Base-by-base conservation (phyloP, 2,113 vertebrate species). In the Phalacrocorax pelagicus region DNA sequence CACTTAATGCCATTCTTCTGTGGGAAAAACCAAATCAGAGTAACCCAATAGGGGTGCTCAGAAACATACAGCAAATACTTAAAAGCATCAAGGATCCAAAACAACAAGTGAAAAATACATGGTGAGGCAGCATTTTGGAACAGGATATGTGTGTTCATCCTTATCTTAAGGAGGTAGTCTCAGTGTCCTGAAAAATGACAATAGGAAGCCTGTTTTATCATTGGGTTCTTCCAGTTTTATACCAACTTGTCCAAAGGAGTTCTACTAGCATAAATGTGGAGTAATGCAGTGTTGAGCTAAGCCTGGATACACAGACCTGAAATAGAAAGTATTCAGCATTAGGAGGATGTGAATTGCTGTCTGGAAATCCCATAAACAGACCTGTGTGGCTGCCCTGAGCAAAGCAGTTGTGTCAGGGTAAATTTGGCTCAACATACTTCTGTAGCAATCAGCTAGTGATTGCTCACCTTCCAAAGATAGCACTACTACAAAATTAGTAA, bases 1-100 rank as follows among this genome's bases (percentile, higher is more conserved):
- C 86, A 90, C 96, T 97, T 98, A 97, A 96, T 93, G 94, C 83
- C 93, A 91, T 80, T 96, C 97, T 98, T 98, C 92, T 94, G 92
- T 84, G 77, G 97, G 95, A 93, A 96, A 97, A 97, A 97, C 12
- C 65, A 96, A 96, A 96, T 73, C 59, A 62, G 59, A 84, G 44
- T 34, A 81, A 92, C 73, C 75, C 78, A 94, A 42, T 42, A 94
- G 92, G 91, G 82, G 86, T 91, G 52, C 78, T 95, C 80, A 91
- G 86, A 95, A 97, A 94, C 36, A 59, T 69, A 90, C 67, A 92
- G 72, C 72, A 92, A 92, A 87, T 86, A 18, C 79, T 96, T 94
- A 94, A 97, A 97, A 97, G 92, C 81, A 94, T 95, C 81, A 81
- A 58, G 73, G 58, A 80, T 67, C 32, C 47, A 86, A 89, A 91